These are phyloP conservation scores for Hydrolagus affinis DNA, from an alignment of 2,113 vertebrate species.

Conservation along the genomic window DNA sequence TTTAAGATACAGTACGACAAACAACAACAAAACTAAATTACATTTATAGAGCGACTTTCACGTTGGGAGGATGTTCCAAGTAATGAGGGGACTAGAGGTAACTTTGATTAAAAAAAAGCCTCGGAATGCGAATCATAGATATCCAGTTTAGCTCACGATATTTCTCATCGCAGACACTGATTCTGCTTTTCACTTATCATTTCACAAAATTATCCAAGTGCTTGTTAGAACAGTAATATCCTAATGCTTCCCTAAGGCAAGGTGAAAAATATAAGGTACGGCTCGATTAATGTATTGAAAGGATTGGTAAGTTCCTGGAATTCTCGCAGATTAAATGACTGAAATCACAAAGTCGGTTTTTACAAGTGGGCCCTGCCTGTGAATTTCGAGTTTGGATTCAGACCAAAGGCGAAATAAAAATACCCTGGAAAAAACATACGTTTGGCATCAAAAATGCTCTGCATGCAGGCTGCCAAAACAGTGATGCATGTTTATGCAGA, in stretches of 20 bases:
- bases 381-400: neutral
- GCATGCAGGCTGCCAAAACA: neutral
- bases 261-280: too few species aligned
- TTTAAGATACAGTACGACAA: too few species aligned
- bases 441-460: neutral
- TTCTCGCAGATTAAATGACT: neutral
- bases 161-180: neutral
- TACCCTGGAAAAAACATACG: neutral
- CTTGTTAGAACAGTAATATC: too few species aligned
- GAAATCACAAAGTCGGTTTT: neutral
- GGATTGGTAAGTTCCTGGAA: neutral
- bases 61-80: too few species aligned
- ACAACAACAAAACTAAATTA: too few species aligned
- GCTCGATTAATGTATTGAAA: too few species aligned
- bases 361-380: neutral
- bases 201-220: too few species aligned
- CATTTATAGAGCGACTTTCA: too few species aligned
- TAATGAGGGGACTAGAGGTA: too few species aligned
- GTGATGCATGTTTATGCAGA: constrained; percentile 18
- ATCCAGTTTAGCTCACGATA: neutral
- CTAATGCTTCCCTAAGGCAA: too few species aligned
- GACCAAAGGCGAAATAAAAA: neutral
- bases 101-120: neutral
- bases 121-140: neutral
- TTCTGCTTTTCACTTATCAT: too few species aligned